Evolutionary conservation across 2,113 vertebrate genomes (phyloP), one percentile per base, ranked within the genome.

Genomic region (Sorex araneus): DNA sequence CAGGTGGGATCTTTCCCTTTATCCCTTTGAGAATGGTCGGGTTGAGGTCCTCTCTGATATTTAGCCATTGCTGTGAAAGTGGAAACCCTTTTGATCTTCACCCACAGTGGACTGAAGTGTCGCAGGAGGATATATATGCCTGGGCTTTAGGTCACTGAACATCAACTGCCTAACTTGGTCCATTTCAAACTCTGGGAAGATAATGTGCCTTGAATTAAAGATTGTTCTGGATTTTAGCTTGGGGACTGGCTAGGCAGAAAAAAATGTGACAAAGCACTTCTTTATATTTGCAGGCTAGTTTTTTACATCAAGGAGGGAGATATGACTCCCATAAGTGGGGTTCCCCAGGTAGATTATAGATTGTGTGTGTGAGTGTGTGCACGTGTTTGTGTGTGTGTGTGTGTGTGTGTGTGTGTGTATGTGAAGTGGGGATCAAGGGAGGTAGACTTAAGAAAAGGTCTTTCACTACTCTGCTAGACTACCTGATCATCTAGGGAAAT

Each of bases 121-220:
- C 30, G 21, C 18, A 71, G 3, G 19, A 12, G 83, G 25, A 23
- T 50, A 23, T 23, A 12, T 15, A 3, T 87, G 25, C 28, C 71
- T 82, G 86, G 71, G 69, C 11, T 75, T 34, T 43, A 25, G 45
- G 79, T 43, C 25, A 63, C 47, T 54, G 63, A 64, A 47, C 2
- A 40, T 7, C 64, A 1, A 6, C 30, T 70, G 25, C 36, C 25
- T 45, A 28, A 40, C 6, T 81, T 9, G 79, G 32, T 57, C 67
- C 27, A 19, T 50, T 67, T 85, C 30, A 88, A 89, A 84, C 28
- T 27, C n/a, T 23, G 23, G 43, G 57, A 54, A 83, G 34, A 80
- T 75, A 79, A 66, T 73, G 47, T 83, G 8, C 50, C 67, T 79
- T 83, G 50, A 21, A 28, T 67, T 86, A 80, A 90, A 94, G 45